phyloP scores from a whole-genome alignment of 1,140 invertebrate genomes.

The Carposina sasakii region DNA sequence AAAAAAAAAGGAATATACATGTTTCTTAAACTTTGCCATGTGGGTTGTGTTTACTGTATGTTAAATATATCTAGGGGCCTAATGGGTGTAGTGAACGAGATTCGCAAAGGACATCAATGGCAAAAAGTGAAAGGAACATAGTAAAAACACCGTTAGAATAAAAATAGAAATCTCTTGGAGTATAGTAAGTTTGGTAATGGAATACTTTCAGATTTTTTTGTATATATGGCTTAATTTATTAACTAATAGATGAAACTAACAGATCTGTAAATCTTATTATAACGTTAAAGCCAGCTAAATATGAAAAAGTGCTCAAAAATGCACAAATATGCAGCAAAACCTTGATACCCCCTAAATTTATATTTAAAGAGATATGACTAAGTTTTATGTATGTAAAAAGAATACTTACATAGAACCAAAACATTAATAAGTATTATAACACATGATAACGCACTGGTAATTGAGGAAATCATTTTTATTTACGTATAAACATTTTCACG shows the following conservation, averaged over 20 bases:
- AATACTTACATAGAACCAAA: conserved; percentile 48
- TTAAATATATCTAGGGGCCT: too few relatives aligned
- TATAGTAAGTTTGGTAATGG: conserved; percentile 11
- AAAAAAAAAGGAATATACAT: conserved; percentile 21
- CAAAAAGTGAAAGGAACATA: conserved; percentile 30
- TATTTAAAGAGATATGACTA: not conserved
- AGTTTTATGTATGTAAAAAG: not conserved
- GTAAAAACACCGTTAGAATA: conserved; percentile 24
- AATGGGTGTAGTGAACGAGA: too few relatives aligned
- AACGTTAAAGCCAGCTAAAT: not conserved
- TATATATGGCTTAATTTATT: conserved; percentile 15
- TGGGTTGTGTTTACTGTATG: too few relatives aligned
- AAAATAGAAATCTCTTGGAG: conserved; percentile 9
- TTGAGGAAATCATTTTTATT: conserved; percentile 58
- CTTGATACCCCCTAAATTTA: not conserved
- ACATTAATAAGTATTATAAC: conserved; percentile 32
- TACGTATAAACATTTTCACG: conserved; percentile 48
- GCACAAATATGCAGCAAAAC: conserved; percentile 23
- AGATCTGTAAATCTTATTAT: not conserved
- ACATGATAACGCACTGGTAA: conserved; percentile 39
- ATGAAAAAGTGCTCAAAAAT: not conserved
- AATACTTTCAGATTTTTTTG: not conserved
- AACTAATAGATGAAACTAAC: not conserved
- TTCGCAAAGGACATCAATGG: too few relatives aligned
- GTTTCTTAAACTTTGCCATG: too few relatives aligned